A percentile compares a stretch with the other conserved stretches of the same genome.
Conservation (phyloP, 2,888 invertebrate species). For the Chirona hameri region DNA sequence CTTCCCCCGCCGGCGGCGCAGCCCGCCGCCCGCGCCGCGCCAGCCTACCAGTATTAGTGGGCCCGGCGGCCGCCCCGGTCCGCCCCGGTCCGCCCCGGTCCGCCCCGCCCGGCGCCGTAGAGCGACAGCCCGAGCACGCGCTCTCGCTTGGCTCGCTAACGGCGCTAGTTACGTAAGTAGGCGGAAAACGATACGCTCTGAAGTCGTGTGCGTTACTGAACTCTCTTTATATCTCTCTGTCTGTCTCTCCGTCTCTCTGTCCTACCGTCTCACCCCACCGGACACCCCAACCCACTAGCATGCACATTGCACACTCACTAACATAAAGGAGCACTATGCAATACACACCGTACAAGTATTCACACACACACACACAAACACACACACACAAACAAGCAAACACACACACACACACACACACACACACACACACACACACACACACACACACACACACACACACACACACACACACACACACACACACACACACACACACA, state of each 20-base stretch:
- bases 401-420: not conserved
- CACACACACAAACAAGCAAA: too few relatives aligned
- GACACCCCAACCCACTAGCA: not conserved
- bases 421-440: not conserved
- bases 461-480: not conserved
- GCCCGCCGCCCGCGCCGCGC: not conserved
- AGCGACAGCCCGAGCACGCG: not conserved
- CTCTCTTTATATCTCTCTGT: not conserved
- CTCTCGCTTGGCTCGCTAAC: not conserved
- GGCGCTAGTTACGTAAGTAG: slow-evolving; percentile 3
- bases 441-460: not conserved
- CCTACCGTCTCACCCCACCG: not conserved
- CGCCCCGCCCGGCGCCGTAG: not conserved
- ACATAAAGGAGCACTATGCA: not conserved
- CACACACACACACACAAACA: not conserved
- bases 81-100: not conserved
- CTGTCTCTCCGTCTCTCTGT: not conserved
- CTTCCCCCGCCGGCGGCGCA: not conserved
- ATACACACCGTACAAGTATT: not conserved
- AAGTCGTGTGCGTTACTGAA: not conserved
- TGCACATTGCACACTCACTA: not conserved
- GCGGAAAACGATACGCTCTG: slow-evolving; percentile 26
- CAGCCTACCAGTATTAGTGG: slow-evolving; percentile 22
- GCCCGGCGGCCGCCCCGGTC: not conserved
- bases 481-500: too few relatives aligned